Conservation (phyloP, 2,888 invertebrate genomes). For the Agriopis aurantiaria region DNA sequence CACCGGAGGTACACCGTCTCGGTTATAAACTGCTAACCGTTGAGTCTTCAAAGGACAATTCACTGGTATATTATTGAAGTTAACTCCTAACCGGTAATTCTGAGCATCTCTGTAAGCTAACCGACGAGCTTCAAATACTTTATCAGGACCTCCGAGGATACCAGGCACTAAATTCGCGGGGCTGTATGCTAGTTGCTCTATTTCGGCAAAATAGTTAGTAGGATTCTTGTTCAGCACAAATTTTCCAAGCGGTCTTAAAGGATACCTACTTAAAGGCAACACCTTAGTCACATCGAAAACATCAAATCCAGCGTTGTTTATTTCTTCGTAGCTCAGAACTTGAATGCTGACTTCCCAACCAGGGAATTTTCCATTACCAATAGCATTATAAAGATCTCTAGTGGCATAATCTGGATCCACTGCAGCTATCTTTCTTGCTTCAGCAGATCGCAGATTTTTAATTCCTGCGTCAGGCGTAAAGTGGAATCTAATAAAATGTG, state of each 20-base stretch:
- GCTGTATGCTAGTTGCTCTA: constrained; percentile 95
- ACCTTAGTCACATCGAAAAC: constrained; percentile 97
- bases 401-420: constrained; percentile 95
- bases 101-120: constrained; percentile 96
- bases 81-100: constrained; percentile 92
- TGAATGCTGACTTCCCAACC: constrained; percentile 93
- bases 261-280: constrained; percentile 92
- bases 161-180: constrained; percentile 96
- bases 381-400: constrained; percentile 94
- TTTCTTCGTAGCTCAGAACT: constrained; percentile 93
- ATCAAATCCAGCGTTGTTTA: constrained; percentile 91
- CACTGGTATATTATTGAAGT: constrained; percentile 95
- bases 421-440: constrained; percentile 88
- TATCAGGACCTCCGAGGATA: constrained; percentile 95
- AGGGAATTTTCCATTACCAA: constrained; percentile 89
- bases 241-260: constrained; percentile 93
- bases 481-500: constrained; percentile 94
- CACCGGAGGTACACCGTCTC: constrained; percentile 93
- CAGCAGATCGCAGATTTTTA: constrained; percentile 89
- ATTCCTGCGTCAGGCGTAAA: constrained; percentile 95
- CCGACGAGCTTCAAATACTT: constrained; percentile 93
- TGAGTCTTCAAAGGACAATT: constrained; percentile 94
- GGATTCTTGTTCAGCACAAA: constrained; percentile 95
- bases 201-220: constrained; percentile 95
- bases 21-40: constrained; percentile 91